phyloP scores from a whole-genome alignment of 37 sponge, comb jelly and placozoan genomes.

The Axinella damicornis region DNA sequence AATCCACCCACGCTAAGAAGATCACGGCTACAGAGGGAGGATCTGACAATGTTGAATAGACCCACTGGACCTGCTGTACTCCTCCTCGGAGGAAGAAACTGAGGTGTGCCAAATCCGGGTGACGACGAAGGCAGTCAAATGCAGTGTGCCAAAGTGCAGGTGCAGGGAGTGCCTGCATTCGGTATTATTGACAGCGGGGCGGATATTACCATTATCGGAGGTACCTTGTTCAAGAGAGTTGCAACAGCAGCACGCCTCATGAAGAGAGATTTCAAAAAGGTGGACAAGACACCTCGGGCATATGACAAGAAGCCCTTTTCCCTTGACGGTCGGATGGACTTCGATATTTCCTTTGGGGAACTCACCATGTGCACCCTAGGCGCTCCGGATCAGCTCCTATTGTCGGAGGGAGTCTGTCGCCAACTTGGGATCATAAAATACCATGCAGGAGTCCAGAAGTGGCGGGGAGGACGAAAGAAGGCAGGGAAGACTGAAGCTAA shows the following conservation, averaged over 20 bases:
- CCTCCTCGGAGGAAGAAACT: constrained; percentile 31
- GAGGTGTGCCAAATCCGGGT: too few relatives aligned
- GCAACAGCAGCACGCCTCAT: constrained; percentile 48
- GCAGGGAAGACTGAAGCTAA: neutral
- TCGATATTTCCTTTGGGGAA: constrained; percentile 60
- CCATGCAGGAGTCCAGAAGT: constrained; percentile 23
- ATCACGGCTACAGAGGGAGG: neutral
- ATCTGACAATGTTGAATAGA: too few relatives aligned
- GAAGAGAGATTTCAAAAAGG: constrained; percentile 35
- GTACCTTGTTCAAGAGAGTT: constrained; percentile 47
- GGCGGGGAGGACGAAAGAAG: neutral
- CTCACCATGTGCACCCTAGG: constrained; percentile 35
- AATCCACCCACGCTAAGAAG: neutral
- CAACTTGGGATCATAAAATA: constrained; percentile 53
- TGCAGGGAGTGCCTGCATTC: constrained; percentile 46
- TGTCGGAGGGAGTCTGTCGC: constrained; percentile 63
- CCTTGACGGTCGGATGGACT: constrained; percentile 59
- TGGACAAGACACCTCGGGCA: constrained; percentile 50
- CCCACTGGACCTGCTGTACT: neutral
- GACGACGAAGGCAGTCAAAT: constrained; percentile 40
- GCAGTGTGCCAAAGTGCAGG: constrained; percentile 5
- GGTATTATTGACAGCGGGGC: constrained; percentile 57
- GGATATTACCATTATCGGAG: constrained; percentile 67
- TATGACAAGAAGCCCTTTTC: constrained; percentile 43
- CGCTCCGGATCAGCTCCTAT: constrained; percentile 44